Percentiles rank a stretch among this genome's conserved stretches.
These are phyloP conservation scores for Tenthredo distinguenda DNA, from an alignment of 2,888 invertebrate genomes.

Conservation along the genomic window DNA sequence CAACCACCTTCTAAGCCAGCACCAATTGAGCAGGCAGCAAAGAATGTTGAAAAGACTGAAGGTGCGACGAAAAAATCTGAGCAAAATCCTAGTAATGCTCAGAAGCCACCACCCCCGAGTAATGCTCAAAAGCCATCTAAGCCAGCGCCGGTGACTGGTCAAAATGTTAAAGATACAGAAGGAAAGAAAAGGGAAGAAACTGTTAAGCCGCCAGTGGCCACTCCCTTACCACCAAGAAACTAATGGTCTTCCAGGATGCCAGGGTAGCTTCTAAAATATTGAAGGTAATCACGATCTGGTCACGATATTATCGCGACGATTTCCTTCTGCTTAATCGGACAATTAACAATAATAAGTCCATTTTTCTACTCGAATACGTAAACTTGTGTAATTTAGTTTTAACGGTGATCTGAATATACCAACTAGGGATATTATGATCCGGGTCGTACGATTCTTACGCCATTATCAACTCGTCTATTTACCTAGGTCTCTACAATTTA, in stretches of 20 bases:
- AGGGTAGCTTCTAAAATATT: not conserved
- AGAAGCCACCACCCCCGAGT: not conserved
- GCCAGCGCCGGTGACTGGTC: not conserved
- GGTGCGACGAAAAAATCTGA: not conserved
- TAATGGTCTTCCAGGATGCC: not conserved
- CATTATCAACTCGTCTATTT: not conserved
- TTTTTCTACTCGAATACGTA: conserved; percentile 1
- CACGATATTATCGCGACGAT: not conserved
- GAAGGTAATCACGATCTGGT: not conserved
- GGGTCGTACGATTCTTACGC: not conserved
- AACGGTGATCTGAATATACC: not conserved
- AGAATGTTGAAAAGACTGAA: not conserved
- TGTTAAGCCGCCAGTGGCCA: not conserved
- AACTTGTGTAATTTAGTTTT: conserved; percentile 22
- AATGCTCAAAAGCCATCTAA: not conserved
- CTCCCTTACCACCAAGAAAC: not conserved
- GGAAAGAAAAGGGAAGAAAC: not conserved
- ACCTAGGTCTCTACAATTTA: not conserved
- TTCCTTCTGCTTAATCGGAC: not conserved
- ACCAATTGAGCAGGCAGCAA: not conserved
- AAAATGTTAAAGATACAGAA: not conserved
- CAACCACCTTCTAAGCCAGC: not conserved
- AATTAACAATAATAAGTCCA: not conserved
- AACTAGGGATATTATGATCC: not conserved
- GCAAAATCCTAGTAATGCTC: not conserved